Percentiles rank a stretch among this genome's conserved stretches.
These are phyloP conservation scores for Anguilla rostrata DNA, from an alignment of 2,113 vertebrate genomes.

Conservation along the genomic window DNA sequence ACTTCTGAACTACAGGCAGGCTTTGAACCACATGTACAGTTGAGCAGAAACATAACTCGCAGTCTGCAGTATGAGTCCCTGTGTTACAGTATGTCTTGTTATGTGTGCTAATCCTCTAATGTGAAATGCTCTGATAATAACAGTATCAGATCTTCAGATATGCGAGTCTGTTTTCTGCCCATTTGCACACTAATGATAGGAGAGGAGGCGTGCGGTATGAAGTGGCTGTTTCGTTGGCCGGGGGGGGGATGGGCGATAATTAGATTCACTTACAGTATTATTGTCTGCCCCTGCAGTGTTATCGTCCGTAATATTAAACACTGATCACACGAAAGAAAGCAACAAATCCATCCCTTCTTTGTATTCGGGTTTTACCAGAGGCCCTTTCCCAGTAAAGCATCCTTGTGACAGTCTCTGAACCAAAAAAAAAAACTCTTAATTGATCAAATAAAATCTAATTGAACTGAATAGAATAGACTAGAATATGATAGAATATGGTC, in stretches of 20 bases:
- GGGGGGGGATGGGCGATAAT: background rate
- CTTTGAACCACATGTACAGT: background rate
- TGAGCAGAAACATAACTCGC: background rate
- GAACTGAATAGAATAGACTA: no score
- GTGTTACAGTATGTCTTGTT: no score
- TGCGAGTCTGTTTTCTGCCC: no score
- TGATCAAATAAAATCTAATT: no score
- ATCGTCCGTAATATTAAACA: background rate
- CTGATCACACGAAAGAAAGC: background rate
- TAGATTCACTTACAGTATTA: background rate
- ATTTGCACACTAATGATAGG: background rate
- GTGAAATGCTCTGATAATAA: no score
- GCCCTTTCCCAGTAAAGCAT: no score
- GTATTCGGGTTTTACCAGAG: no score
- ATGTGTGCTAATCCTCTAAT: no score
- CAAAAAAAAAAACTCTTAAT: no score
- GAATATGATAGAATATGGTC: no score
- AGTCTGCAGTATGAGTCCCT: background rate
- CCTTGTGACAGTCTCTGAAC: no score
- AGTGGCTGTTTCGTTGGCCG: no score
- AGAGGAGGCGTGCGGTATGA: background rate
- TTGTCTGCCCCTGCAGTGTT: background rate
- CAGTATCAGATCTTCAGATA: background rate
- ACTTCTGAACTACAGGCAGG: background rate
- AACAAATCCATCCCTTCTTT: background rate